phyloP scores from a whole-genome alignment of 2,797 vertebrate genomes.

The Hydrolagus colliei region DNA sequence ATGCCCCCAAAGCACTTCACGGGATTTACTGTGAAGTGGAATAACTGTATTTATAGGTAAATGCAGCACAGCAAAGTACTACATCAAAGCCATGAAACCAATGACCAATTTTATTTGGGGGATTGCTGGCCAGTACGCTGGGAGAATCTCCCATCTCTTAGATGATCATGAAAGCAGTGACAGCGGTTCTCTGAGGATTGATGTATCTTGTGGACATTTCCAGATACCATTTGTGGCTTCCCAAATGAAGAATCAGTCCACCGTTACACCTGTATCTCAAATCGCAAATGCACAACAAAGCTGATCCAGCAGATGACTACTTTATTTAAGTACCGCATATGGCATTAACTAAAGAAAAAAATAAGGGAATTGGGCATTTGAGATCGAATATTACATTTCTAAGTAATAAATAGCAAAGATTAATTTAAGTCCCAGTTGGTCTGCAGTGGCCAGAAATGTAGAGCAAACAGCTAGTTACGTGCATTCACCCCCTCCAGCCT shows the following conservation, averaged over 20 bases:
- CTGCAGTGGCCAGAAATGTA: slow-evolving; percentile 80
- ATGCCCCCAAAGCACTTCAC: too few relatives aligned
- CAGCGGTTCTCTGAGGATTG: background rate
- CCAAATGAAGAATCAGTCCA: background rate
- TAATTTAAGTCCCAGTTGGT: slow-evolving; percentile 88
- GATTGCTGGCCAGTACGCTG: too few relatives aligned
- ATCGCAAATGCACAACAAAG: background rate
- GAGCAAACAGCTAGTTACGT: slow-evolving; percentile 45
- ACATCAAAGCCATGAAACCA: too few relatives aligned
- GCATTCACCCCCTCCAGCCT: background rate
- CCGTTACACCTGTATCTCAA: background rate
- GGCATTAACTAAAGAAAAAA: slow-evolving; percentile 71
- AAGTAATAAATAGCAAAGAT: slow-evolving; percentile 96
- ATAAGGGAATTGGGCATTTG: slow-evolving; percentile 82
- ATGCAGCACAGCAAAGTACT: too few relatives aligned
- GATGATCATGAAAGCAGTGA: background rate
- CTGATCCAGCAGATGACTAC: background rate
- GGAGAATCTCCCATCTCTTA: background rate
- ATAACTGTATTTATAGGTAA: too few relatives aligned
- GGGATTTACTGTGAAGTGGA: too few relatives aligned
- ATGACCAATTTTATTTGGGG: too few relatives aligned
- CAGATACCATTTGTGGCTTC: background rate
- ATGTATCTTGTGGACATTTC: background rate
- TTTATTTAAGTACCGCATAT: slow-evolving; percentile 42
- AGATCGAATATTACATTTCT: slow-evolving; percentile 90